Evolutionary conservation across 1,140 invertebrate species (phyloP).

Genomic region (Drosophila serrata): DNA sequence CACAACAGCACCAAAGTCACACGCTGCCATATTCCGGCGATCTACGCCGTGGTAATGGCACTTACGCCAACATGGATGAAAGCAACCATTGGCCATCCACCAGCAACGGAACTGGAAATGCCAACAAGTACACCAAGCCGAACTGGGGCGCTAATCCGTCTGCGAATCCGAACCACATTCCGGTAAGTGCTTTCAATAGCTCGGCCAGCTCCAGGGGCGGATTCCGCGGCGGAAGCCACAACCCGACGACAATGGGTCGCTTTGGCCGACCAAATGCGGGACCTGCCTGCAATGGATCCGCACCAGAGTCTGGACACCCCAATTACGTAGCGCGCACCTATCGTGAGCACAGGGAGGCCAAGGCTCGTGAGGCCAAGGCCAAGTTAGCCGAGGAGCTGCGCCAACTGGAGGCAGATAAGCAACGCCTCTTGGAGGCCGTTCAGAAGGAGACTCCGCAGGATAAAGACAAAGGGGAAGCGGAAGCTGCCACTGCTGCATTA

Average conservation of each 20-base stretch:
- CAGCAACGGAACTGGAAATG: neutral
- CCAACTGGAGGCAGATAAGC: conserved; percentile 5
- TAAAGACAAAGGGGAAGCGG: neutral
- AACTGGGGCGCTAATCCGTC: neutral
- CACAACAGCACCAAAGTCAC: conserved; percentile 1
- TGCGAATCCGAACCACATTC: neutral
- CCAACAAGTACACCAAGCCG: neutral
- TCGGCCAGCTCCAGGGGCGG: neutral
- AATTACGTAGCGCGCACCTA: conserved; percentile 47
- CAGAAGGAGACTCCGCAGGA: neutral
- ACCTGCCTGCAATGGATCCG: neutral
- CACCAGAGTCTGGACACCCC: neutral
- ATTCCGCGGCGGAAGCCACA: conserved; percentile 6
- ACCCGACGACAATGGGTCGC: neutral
- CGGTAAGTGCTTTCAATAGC: neutral
- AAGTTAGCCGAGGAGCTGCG: conserved; percentile 18
- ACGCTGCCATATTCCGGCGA: neutral
- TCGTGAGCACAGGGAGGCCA: conserved; percentile 59
- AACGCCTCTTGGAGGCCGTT: conserved; percentile 7
- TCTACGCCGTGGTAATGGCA: neutral
- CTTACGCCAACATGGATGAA: conserved; percentile 2
- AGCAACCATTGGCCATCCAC: conserved; percentile 6
- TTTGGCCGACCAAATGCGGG: neutral
- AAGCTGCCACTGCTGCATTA: neutral
- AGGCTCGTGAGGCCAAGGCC: conserved; percentile 47